phyloP scores from a whole-genome alignment of 2,113 vertebrate genomes.

The Gadus chalcogrammus region DNA sequence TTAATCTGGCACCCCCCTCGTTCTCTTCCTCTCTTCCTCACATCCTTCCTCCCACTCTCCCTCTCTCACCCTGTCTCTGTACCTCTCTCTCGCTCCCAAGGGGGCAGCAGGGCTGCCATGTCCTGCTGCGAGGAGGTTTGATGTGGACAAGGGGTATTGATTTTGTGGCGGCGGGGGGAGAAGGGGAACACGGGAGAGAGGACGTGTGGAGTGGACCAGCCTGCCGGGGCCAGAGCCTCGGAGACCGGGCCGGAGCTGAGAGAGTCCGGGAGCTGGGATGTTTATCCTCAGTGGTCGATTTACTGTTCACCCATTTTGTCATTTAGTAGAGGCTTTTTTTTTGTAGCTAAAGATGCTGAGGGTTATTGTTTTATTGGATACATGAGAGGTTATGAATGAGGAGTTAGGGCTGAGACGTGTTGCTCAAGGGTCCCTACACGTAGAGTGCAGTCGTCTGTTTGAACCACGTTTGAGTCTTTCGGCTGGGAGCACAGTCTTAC shows the following conservation, averaged over 20 bases:
- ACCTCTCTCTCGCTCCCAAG: slow-evolving; percentile 26
- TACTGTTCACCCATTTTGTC: background rate
- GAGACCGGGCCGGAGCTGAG: background rate
- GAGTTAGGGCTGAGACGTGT: too few relatives aligned
- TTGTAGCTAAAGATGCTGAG: background rate
- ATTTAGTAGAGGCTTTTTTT: background rate
- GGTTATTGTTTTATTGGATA: too few relatives aligned
- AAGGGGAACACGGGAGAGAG: background rate
- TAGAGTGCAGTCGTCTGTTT: too few relatives aligned
- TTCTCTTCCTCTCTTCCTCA: too few relatives aligned
- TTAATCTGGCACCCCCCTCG: too few relatives aligned
- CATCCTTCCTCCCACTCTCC: too few relatives aligned
- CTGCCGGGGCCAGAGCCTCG: background rate
- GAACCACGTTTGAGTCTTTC: too few relatives aligned
- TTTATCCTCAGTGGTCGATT: background rate
- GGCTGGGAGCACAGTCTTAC: too few relatives aligned
- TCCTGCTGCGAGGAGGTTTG: slow-evolving; percentile 45
- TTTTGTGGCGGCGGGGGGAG: slow-evolving; percentile 30
- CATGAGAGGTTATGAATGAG: too few relatives aligned
- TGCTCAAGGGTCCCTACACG: too few relatives aligned
- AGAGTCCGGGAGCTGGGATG: background rate
- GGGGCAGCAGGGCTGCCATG: slow-evolving; percentile 38
- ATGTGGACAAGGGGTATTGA: slow-evolving; percentile 49
- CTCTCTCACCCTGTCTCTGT: too few relatives aligned
- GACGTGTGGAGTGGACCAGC: background rate